These are phyloP conservation scores for Andinoacara biseriatus DNA, from an alignment of 2,113 vertebrate species.

Conservation along the genomic window DNA sequence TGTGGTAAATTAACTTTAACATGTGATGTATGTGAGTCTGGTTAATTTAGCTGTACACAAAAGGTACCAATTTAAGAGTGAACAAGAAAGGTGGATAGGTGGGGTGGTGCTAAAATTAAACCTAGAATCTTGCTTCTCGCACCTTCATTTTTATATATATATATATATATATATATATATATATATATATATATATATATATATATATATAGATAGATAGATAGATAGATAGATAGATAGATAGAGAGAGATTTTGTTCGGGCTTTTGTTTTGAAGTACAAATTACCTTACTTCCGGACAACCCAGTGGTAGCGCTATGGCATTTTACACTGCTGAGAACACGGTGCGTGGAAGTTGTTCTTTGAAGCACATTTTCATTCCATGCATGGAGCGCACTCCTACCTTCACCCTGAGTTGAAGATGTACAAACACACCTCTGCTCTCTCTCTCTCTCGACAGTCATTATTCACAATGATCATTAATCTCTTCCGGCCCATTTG, in stretches of 20 bases:
- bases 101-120: too few relatives aligned
- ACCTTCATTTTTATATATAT: too few relatives aligned
- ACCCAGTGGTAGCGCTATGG: rapidly evolving
- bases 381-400: background rate
- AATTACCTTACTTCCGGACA: background rate
- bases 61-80: background rate
- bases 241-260: too few relatives aligned
- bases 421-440: background rate
- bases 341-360: slow-evolving; percentile 47
- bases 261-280: slow-evolving; percentile 42
- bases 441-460: background rate
- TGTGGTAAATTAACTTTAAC: background rate
- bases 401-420: background rate
- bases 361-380: background rate
- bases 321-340: background rate
- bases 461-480: background rate
- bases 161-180: too few relatives aligned
- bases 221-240: too few relatives aligned
- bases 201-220: too few relatives aligned
- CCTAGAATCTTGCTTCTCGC: too few relatives aligned
- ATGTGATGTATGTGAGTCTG: too few relatives aligned
- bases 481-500: background rate
- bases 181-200: too few relatives aligned
- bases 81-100: background rate
- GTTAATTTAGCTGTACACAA: too few relatives aligned